Base-by-base conservation (phyloP, 2,888 invertebrate genomes). In the Scaptomyza parva region DNA sequence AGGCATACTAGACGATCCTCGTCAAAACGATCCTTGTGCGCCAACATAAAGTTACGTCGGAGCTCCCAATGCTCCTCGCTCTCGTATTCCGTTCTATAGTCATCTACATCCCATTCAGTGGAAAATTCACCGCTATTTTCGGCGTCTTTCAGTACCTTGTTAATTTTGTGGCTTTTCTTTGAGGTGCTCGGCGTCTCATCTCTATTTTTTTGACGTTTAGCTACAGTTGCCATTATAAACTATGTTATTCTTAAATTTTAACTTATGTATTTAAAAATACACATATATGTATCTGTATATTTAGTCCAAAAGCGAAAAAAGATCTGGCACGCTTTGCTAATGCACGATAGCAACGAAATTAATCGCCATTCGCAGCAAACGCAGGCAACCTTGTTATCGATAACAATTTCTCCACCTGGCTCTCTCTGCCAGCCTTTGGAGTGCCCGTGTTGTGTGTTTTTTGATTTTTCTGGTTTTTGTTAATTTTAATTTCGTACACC, bases 1-100 rank as follows among this genome's bases (percentile, higher is more conserved):
- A 98, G 92, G 64, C 98, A 98, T 0, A 98, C 93, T 2, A 99
- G 92, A 83, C 96, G 94, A 0, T 95, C 95, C 88, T 96, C 95
- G 0, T 95, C 93, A 87, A 96, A 97, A 79, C 94, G 94, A 9
- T 95, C 94, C 79, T 95, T 94, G 89, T 98, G 97, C 1, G 94
- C 93, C 48, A 94, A 83, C 93, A 98, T 95, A 90, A 99, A 98
- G 68, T 93, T 93, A 50, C 94, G 94, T 9, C 97, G 93, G 18
- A 98, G 93, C 70, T 95, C 94, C 98, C 98, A 98, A 84, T 98
- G 98, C 70, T 97, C 96, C 35, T 96, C 96, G 28, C 96, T 96
- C 91, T 98, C 98, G 84, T 96, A 95, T 70, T 95, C 96, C 9
- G 94, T 94, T 78, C 94, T 94, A 58, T 96, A 93, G 5, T 94